phyloP scores from a whole-genome alignment of 2,888 invertebrate species.

The Bombyx huttoni region DNA sequence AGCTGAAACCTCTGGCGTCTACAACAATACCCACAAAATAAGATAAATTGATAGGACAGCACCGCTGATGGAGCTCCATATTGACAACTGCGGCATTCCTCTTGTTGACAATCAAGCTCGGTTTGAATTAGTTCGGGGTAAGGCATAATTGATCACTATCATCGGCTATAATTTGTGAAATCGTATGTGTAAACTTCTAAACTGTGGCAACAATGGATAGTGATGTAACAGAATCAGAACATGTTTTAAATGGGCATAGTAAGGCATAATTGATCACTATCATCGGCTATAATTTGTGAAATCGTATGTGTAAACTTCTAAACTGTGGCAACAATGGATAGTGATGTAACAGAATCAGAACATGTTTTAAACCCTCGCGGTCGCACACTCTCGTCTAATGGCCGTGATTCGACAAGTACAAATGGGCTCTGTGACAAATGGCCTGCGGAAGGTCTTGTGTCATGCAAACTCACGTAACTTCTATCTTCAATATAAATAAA shows the following conservation, averaged over 20 bases:
- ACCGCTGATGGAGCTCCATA: conserved; percentile 54
- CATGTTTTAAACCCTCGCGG: conserved; percentile 57
- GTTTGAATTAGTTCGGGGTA: conserved; percentile 16
- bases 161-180: conserved; percentile 3
- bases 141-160: too few relatives aligned
- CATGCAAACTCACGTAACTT: conserved; percentile 2
- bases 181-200: conserved; percentile 2
- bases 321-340: conserved; percentile 29
- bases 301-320: conserved; percentile 1
- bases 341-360: conserved; percentile 39
- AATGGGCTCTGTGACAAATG: conserved; percentile 72
- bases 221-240: conserved; percentile 42
- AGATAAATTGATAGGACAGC: conserved; percentile 64
- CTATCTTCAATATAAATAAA: conserved; percentile 27
- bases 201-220: conserved; percentile 29
- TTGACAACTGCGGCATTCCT: conserved; percentile 52
- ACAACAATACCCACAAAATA: conserved; percentile 64
- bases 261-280: too few relatives aligned
- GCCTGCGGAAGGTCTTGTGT: conserved; percentile 58
- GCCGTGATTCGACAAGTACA: conserved; percentile 74
- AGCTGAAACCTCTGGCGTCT: conserved; percentile 47
- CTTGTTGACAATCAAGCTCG: conserved; percentile 4
- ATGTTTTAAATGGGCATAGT: conserved; percentile 45
- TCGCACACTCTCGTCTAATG: conserved; percentile 71
- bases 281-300: conserved; percentile 6